A percentile compares a stretch with the other conserved stretches of the same genome.
These are phyloP conservation scores for Ranitomeya imitator DNA, from an alignment of 2,113 vertebrate genomes.

Conservation along the genomic window DNA sequence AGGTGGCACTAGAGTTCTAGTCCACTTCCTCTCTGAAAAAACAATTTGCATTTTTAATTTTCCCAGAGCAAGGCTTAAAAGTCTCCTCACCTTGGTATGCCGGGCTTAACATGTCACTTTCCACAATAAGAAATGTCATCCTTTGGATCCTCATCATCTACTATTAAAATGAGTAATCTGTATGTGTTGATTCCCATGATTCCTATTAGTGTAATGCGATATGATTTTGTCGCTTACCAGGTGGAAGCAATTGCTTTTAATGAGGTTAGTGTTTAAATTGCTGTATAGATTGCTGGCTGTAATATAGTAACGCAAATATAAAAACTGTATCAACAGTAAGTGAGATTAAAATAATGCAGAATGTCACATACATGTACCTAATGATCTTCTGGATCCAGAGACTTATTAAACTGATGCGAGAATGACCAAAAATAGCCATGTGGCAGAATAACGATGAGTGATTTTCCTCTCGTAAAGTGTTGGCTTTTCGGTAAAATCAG, in stretches of 20 bases:
- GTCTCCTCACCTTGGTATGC: too few relatives aligned
- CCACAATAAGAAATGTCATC: too few relatives aligned
- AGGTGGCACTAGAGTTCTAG: too few relatives aligned
- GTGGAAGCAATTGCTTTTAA: slow-evolving; percentile 33
- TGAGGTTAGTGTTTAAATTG: neutral
- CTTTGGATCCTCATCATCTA: neutral
- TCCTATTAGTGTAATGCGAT: slow-evolving; percentile 17
- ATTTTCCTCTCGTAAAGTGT: neutral
- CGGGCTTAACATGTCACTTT: too few relatives aligned
- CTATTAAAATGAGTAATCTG: neutral
- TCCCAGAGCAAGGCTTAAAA: too few relatives aligned
- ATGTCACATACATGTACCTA: neutral
- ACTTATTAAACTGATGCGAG: neutral
- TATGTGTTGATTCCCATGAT: neutral
- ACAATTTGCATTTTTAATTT: too few relatives aligned
- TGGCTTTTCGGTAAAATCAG: neutral
- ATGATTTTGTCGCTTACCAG: slow-evolving; percentile 23
- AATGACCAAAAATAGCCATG: neutral
- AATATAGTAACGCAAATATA: neutral
- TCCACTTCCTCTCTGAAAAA: too few relatives aligned
- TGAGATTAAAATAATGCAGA: neutral
- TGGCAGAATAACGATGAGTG: neutral
- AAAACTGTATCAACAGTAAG: neutral
- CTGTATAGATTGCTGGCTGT: neutral
- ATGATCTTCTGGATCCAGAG: neutral